Evolutionary conservation across 2,113 vertebrate species (phyloP).

Genomic region (Pygathrix nemaeus): DNA sequence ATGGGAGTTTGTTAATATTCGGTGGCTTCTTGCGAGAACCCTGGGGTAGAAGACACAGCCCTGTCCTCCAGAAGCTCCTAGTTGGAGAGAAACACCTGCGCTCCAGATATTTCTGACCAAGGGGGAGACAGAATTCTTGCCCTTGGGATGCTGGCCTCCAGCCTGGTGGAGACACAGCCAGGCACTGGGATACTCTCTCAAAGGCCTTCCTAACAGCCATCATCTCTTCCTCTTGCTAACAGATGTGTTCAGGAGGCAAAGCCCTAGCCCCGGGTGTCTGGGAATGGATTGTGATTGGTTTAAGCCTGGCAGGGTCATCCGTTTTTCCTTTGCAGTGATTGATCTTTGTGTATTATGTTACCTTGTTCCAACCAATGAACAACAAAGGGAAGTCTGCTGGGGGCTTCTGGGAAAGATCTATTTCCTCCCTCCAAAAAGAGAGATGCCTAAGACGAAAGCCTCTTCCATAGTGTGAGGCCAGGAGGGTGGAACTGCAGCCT

Average conservation of each 20-base stretch:
- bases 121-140: background rate
- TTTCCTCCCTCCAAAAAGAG: background rate
- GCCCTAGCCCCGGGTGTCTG: background rate
- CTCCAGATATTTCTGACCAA: background rate
- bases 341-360: background rate
- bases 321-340: background rate
- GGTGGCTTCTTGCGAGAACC: background rate
- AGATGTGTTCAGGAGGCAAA: too few relatives aligned
- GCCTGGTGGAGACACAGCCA: background rate
- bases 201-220: background rate
- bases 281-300: background rate
- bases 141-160: background rate
- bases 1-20: fast-evolving
- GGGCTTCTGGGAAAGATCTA: background rate
- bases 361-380: background rate
- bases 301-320: background rate
- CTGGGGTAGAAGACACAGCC: background rate
- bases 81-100: background rate
- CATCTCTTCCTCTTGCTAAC: background rate
- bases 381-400: too few relatives aligned
- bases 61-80: background rate
- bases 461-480: background rate
- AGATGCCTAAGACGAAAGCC: background rate
- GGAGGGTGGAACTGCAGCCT: fast-evolving
- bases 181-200: too few relatives aligned